Base-by-base conservation (phyloP, 2,113 vertebrate genomes). In the Hoplias malabaricus region DNA sequence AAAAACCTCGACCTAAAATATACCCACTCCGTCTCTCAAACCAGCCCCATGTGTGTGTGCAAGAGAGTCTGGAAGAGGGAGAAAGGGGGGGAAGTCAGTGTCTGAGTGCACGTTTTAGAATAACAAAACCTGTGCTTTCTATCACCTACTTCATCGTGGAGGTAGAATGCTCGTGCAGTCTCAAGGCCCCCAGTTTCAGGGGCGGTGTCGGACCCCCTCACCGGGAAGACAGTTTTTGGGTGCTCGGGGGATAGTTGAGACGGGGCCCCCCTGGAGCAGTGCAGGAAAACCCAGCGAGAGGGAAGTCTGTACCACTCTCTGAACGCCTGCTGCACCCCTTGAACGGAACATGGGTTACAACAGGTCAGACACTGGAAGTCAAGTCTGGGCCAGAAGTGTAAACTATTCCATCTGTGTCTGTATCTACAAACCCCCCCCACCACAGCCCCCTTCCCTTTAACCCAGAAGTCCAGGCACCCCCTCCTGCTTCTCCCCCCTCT, bases 341-440 rank as follows among this genome's bases (percentile, higher is more conserved):
- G 73, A 88, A 87, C 87, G 88, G 91, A 93, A 91, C 90, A 85
- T 86, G 85, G 92, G 93, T 94, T 91, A 94, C 87, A 83, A 91
- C 88, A 91, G 91, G 91, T 93, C 93, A 93, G 90, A 94, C 92
- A 83, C 82, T 93, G 87, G 87, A 90, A 91, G 90, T 87, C 87
- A 92, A 86, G 89, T 93, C 92, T 91, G 86, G 90, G 84, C 79
- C 88, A 92, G 87, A 90, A 91, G 88, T 86, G 90, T 92, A 90
- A 90, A 86, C 85, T 92, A 87, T 88, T 93, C 90, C 91, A 92
- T 93, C 89, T 91, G 92, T 93, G 87, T 90, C 88, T 89, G 90
- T 84, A 85, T 91, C 89, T 90, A 86, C 86, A 89, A 70, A 89
- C 69, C 84, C 72, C 86, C 78, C 69, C 74, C 67, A 19, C 19